Evolutionary conservation across 2,113 vertebrate genomes (phyloP).

Genomic region (Phalacrocorax pelagicus): DNA sequence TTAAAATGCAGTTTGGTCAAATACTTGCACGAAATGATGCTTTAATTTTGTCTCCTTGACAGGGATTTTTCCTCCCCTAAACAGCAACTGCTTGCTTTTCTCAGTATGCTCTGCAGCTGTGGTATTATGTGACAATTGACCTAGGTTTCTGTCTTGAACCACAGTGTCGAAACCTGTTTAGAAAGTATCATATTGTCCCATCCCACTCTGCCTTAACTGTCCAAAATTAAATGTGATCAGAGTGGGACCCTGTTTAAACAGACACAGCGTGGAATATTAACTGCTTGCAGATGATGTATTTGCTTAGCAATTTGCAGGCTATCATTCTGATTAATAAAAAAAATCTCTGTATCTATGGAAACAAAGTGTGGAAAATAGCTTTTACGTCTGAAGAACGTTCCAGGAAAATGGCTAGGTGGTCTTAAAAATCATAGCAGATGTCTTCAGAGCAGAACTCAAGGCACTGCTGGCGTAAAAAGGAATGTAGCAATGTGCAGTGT

Average conservation of each 20-base stretch:
- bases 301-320: conserved; percentile 50
- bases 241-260: not conserved
- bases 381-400: conserved; percentile 20
- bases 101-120: not conserved
- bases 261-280: not conserved
- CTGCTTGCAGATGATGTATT: conserved; percentile 2
- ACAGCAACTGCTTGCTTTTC: not conserved
- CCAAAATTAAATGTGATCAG: not conserved
- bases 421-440: not conserved
- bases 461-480: not conserved
- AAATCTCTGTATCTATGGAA: conserved; percentile 55
- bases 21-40: conserved; percentile 19
- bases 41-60: not conserved
- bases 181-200: not conserved
- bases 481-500: not conserved
- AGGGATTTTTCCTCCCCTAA: not conserved
- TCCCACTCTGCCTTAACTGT: not conserved
- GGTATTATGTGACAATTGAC: not conserved
- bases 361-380: conserved; percentile 51
- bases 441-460: not conserved
- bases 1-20: conserved; percentile 38
- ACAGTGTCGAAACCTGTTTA: not conserved
- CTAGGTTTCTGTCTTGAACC: not conserved
- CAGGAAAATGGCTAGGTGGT: conserved; percentile 16
- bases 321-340: conserved; percentile 46